phyloP scores from a whole-genome alignment of 2,113 vertebrate species.

The Platysternon megacephalum region DNA sequence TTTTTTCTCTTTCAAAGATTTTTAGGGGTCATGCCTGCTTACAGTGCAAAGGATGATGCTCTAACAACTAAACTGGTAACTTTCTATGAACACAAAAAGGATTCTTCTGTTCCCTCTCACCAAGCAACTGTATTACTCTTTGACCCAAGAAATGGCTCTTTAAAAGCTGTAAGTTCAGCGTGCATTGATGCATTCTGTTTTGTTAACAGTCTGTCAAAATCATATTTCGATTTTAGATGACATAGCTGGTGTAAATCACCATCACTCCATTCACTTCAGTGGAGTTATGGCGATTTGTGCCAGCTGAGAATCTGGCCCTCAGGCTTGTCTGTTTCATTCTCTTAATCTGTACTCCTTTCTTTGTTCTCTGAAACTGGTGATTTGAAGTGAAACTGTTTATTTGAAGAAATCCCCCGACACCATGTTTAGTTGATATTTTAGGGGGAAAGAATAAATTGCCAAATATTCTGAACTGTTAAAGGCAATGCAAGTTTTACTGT shows the following conservation, averaged over 20 bases:
- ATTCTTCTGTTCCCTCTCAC: slow-evolving; percentile 77
- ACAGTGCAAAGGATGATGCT: slow-evolving; percentile 86
- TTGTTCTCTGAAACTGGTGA: neutral
- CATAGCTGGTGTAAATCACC: neutral
- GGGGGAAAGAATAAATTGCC: fast-evolving
- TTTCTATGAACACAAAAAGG: slow-evolving; percentile 83
- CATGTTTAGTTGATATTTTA: neutral
- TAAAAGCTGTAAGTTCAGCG: slow-evolving; percentile 85
- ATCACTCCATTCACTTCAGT: neutral
- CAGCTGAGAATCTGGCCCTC: neutral
- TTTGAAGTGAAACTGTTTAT: neutral
- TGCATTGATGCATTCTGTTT: fast-evolving
- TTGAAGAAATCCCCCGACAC: neutral
- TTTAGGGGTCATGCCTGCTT: slow-evolving; percentile 91
- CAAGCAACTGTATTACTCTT: slow-evolving; percentile 88
- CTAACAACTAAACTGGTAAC: slow-evolving; percentile 91
- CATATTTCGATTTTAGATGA: neutral
- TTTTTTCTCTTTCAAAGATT: slow-evolving; percentile 75
- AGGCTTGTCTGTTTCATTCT: fast-evolving
- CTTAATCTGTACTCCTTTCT: neutral
- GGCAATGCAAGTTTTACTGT: neutral
- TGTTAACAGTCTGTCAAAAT: fast-evolving
- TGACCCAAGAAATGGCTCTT: slow-evolving; percentile 85
- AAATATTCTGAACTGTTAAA: neutral
- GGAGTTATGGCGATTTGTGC: neutral